Evolutionary conservation across 2,888 invertebrate genomes (phyloP).

Genomic region (Cylloceria caligata): DNA sequence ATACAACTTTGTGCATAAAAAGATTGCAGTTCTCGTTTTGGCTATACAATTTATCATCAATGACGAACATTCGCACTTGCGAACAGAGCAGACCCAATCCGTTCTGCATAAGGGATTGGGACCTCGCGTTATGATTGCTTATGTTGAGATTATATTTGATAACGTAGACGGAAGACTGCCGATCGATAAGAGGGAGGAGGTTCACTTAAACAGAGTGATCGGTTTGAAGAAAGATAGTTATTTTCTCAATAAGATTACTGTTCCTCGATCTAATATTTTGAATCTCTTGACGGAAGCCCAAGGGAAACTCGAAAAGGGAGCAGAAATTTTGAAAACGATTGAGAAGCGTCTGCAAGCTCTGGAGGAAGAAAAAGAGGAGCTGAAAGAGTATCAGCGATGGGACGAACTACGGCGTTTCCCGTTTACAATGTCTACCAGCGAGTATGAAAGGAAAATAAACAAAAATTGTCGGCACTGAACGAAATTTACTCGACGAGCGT

Average conservation of each 20-base stretch:
- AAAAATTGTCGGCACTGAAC: constrained; percentile 93
- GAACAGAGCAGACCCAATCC: constrained; percentile 97
- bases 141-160: constrained; percentile 99
- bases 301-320: constrained; percentile 96
- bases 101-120: constrained; percentile 99
- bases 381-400: constrained; percentile 99
- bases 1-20: background rate
- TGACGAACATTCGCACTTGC: constrained; percentile 98
- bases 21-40: constrained; percentile 87
- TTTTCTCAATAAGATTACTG: constrained; percentile 99
- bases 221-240: constrained; percentile 99
- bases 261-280: constrained; percentile 98
- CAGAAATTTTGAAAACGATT: constrained; percentile 96
- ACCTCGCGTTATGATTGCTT: constrained; percentile 97
- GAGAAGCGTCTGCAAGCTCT: constrained; percentile 97
- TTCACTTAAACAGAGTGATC: constrained; percentile 97
- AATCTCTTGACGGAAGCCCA: constrained; percentile 96
- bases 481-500: constrained; percentile 80
- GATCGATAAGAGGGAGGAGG: constrained; percentile 99
- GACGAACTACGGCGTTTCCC: constrained; percentile 96
- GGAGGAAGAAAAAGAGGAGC: constrained; percentile 99
- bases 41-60: constrained; percentile 99
- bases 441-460: constrained; percentile 96
- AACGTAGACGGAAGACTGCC: constrained; percentile 98
- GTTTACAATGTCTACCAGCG: constrained; percentile 99